Evolutionary conservation across 2,797 vertebrate species (phyloP), one percentile per base, ranked within the genome.

Genomic region (Basileuterus tristriatus): DNA sequence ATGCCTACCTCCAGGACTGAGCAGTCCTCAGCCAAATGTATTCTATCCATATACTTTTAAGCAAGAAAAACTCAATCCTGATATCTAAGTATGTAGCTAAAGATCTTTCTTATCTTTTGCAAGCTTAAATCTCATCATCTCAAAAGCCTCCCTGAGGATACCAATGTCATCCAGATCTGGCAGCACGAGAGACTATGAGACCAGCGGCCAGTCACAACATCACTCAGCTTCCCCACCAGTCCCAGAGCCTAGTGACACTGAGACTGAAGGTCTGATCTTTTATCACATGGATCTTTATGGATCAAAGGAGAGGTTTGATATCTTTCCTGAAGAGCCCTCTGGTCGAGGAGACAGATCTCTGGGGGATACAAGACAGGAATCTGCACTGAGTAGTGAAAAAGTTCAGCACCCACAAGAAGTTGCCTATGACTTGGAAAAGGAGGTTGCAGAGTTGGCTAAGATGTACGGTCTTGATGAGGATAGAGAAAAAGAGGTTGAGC

Each of bases 221-320:
- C 36, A 1, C 60, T 81, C 88, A 63, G 72, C 81, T 75, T 89
- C 91, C n/a, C 32, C 36, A 47, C 86, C 86, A 49, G 75, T 59
- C 41, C 67, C 65, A 2, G 90, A 91, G 30, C 17, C 87, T 59
- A 79, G 85, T 88, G 74, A 93, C 12, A 23, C 76, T 21, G 97
- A 92, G 74, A 67, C 59, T 32, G 92, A 83, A 88, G 96, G 97
- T 36, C 89, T 97, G 60, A 89, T 85, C 56, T 97, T 97, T 70
- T 98, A 98, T 83, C 96, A 97, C 46, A 98, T 98, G 98, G 99
- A 99, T 81, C 96, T 98, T 86, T 98, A 97, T 83, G 98, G 98
- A 83, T 97, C 98, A 67, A 97, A 97, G 58, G 98, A 97, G 49
- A 95, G 96, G 52, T 96, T 98, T 91, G 98, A 97, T 71, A 97